Conservation (phyloP, 1,140 invertebrate genomes). For the Hetaerina americana region DNA sequence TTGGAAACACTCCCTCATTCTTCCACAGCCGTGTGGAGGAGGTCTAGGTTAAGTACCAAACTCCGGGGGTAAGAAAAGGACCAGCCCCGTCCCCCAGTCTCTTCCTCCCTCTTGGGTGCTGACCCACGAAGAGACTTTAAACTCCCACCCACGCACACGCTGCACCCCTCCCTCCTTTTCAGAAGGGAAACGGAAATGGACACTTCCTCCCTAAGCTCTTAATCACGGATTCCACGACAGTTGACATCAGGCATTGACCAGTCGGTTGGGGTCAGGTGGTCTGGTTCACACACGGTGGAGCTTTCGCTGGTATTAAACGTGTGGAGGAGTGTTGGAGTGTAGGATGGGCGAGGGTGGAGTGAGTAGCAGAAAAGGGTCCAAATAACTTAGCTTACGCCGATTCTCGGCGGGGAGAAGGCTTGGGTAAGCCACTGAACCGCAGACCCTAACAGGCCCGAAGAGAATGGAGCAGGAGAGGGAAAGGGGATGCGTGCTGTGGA, state of each 20-base stretch:
- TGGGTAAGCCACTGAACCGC: not conserved
- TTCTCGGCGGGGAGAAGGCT: not conserved
- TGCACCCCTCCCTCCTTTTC: not conserved
- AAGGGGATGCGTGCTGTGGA: too few relatives aligned
- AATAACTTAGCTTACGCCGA: not conserved
- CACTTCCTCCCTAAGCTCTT: not conserved
- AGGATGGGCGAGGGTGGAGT: too few relatives aligned
- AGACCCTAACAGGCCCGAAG: not conserved
- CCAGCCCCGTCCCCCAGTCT: not conserved
- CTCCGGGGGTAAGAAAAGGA: not conserved
- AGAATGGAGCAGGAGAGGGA: too few relatives aligned
- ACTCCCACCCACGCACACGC: not conserved
- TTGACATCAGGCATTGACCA: not conserved
- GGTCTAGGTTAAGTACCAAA: too few relatives aligned
- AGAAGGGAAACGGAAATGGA: not conserved
- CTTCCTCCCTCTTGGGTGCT: too few relatives aligned
- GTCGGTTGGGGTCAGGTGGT: not conserved
- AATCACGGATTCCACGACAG: not conserved
- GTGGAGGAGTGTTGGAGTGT: too few relatives aligned
- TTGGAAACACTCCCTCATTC: too few relatives aligned
- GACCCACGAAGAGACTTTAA: not conserved
- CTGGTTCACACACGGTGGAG: not conserved
- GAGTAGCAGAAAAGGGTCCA: not conserved
- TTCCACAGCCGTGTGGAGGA: too few relatives aligned
- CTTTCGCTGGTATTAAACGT: not conserved